These are phyloP conservation scores for Thereva unica DNA, from an alignment of 2,888 invertebrate species.

Conservation along the genomic window DNA sequence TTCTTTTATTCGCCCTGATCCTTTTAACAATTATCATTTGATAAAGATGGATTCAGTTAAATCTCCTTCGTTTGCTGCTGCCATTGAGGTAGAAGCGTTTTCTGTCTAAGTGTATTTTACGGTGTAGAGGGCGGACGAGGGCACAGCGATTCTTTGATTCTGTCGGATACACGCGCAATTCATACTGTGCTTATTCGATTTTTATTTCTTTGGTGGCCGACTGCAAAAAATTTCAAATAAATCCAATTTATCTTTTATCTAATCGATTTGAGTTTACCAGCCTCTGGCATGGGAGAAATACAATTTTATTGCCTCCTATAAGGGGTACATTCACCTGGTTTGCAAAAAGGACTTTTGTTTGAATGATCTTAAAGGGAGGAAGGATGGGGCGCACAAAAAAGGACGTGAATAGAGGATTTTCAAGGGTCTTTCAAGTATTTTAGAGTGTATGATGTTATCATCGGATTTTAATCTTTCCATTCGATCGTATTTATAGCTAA, in stretches of 20 bases:
- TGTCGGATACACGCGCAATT: conserved; percentile 8
- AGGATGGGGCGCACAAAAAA: too few relatives aligned
- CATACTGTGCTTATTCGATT: conserved; percentile 26
- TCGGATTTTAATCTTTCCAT: too few relatives aligned
- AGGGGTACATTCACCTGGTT: background rate
- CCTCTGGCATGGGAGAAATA: background rate
- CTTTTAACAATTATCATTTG: conserved; percentile 24
- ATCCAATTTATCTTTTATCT: conserved; percentile 21
- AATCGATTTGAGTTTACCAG: conserved; percentile 20
- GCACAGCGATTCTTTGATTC: conserved; percentile 6
- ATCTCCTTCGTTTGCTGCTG: background rate
- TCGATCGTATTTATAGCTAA: too few relatives aligned
- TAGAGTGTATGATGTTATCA: too few relatives aligned
- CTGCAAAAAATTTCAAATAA: conserved; percentile 18
- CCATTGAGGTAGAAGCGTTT: background rate
- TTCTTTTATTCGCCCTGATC: conserved; percentile 11
- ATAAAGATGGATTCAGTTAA: conserved; percentile 23
- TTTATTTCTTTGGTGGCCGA: conserved; percentile 18
- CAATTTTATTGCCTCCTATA: background rate
- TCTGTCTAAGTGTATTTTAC: background rate
- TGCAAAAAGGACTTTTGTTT: conserved; percentile 1
- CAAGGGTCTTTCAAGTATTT: too few relatives aligned
- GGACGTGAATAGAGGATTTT: too few relatives aligned
- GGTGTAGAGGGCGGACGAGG: background rate
- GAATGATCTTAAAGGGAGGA: too few relatives aligned